A percentile compares a stretch with the other conserved stretches of the same genome.
phyloP scores from a whole-genome alignment of 2,888 invertebrate genomes.

The Schrankia costaestrigalis region DNA sequence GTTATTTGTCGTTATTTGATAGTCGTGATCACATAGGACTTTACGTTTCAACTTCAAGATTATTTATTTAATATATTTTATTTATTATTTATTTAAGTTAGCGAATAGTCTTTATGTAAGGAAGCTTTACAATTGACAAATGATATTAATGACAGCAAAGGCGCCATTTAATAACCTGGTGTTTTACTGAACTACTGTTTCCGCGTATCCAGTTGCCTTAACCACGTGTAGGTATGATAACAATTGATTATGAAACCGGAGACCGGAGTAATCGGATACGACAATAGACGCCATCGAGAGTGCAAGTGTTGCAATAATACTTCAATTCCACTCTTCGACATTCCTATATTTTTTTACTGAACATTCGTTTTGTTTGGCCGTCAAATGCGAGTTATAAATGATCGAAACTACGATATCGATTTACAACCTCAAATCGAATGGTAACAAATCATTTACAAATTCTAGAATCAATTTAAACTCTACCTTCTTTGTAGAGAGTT shows the following conservation, averaged over 20 bases:
- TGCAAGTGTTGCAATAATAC: conserved; percentile 80
- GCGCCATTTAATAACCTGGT: too few relatives aligned
- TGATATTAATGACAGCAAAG: too few relatives aligned
- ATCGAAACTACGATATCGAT: conserved; percentile 74
- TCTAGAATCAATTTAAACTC: conserved; percentile 23
- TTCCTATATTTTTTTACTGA: conserved; percentile 61
- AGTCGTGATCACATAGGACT: too few relatives aligned
- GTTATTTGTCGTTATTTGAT: too few relatives aligned
- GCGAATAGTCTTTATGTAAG: too few relatives aligned
- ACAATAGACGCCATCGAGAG: conserved; percentile 66
- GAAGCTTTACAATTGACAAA: too few relatives aligned
- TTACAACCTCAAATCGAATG: conserved; percentile 45
- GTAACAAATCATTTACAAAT: conserved; percentile 23
- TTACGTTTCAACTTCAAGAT: too few relatives aligned
- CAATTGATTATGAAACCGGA: conserved; percentile 48
- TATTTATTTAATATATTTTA: too few relatives aligned
- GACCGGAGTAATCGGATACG: conserved; percentile 46
- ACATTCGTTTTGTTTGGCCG: conserved; percentile 65
- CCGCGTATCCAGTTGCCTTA: too few relatives aligned
- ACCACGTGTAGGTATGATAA: conserved; percentile 36
- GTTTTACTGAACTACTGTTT: too few relatives aligned
- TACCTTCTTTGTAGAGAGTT: conserved; percentile 9
- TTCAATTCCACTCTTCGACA: conserved; percentile 69
- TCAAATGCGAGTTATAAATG: conserved; percentile 76
- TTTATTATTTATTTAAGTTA: too few relatives aligned